phyloP scores from a whole-genome alignment of 1,140 invertebrate species.

The Leptopilina boulardi region DNA sequence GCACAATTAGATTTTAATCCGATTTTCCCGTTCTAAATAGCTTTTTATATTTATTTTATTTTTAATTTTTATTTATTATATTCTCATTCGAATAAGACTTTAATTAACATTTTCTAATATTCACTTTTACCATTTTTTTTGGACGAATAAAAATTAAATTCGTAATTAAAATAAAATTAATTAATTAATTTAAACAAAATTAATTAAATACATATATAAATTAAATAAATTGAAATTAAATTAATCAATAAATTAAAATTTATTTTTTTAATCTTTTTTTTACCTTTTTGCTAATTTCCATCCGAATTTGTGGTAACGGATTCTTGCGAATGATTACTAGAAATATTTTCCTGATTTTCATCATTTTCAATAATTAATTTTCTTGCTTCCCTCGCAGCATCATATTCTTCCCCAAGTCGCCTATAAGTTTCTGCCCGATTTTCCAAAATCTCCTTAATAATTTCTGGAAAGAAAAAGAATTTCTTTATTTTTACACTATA shows the following conservation, averaged over 20 bases:
- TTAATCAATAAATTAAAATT: too few relatives aligned
- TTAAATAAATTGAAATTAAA: too few relatives aligned
- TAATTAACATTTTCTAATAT: too few relatives aligned
- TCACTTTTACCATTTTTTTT: too few relatives aligned
- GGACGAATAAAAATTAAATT: too few relatives aligned
- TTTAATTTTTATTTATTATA: too few relatives aligned
- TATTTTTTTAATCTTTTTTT: neutral
- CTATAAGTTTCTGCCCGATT: conserved; percentile 80
- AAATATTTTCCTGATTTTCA: conserved; percentile 37
- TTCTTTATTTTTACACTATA: neutral
- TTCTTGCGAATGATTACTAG: neutral
- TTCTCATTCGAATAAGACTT: too few relatives aligned
- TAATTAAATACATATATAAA: too few relatives aligned
- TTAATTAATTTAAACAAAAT: too few relatives aligned
- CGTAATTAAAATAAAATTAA: too few relatives aligned
- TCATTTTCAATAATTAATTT: conserved; percentile 64
- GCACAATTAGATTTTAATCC: conserved; percentile 22
- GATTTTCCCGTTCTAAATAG: conserved; percentile 4
- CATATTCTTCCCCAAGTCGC: conserved; percentile 72
- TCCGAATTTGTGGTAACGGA: neutral
- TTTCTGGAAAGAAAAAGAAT: conserved; percentile 75
- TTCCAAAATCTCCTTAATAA: conserved; percentile 85
- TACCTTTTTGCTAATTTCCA: conserved; percentile 9
- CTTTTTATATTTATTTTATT: neutral
- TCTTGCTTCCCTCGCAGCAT: conserved; percentile 54